phyloP scores from a whole-genome alignment of 2,113 vertebrate genomes.

The Tiliqua scincoides region DNA sequence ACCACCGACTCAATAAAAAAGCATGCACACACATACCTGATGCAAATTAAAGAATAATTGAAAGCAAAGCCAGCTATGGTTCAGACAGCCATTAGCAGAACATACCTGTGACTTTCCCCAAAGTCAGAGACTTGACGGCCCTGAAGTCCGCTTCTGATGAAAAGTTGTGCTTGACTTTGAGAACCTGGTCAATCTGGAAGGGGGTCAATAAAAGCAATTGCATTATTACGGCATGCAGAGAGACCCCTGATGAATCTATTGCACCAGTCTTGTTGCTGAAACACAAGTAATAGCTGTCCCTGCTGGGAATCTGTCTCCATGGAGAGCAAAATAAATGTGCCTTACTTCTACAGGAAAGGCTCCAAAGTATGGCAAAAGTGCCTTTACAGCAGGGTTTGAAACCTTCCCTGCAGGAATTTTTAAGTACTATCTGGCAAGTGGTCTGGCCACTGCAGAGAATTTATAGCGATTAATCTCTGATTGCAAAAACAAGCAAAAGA shows the following conservation, averaged over 20 bases:
- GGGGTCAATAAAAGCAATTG: conserved; percentile 66
- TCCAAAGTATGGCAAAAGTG: conserved; percentile 51
- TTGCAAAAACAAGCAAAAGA: conserved; percentile 43
- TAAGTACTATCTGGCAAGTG: conserved; percentile 55
- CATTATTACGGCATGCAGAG: conserved; percentile 44
- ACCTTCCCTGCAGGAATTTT: conserved; percentile 43
- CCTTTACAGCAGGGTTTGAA: conserved; percentile 47
- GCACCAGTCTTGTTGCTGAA: not conserved
- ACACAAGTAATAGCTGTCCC: conserved; percentile 36
- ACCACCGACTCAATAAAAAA: conserved; percentile 27
- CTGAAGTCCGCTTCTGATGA: conserved; percentile 88
- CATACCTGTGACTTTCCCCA: conserved; percentile 94
- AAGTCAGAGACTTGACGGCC: conserved; percentile 86
- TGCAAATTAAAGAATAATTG: not conserved
- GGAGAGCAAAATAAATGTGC: conserved; percentile 43
- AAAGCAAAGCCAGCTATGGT: not conserved
- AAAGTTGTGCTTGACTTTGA: conserved; percentile 88
- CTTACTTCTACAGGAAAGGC: conserved; percentile 56
- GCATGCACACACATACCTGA: not conserved
- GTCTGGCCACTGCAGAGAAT: conserved; percentile 42
- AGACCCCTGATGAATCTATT: conserved; percentile 37
- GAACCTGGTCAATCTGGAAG: conserved; percentile 89
- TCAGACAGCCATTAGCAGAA: conserved; percentile 22
- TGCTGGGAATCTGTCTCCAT: conserved; percentile 32
- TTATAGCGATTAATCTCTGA: conserved; percentile 40